phyloP scores from a whole-genome alignment of 2,888 invertebrate genomes.

The Miltochrista miniata region DNA sequence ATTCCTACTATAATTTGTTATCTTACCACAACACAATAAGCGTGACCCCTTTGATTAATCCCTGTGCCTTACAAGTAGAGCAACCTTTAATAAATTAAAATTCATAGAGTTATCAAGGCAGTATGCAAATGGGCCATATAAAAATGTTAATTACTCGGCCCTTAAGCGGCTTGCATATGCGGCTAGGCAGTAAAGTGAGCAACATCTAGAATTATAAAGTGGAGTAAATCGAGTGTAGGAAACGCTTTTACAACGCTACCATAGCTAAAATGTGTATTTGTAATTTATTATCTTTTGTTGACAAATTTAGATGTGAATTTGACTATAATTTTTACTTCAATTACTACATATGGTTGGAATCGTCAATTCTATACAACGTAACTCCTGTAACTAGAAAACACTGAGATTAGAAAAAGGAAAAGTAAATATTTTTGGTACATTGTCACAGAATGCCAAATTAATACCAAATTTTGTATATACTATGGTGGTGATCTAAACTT shows the following conservation, averaged over 20 bases:
- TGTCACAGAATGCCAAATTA: conserved; percentile 20
- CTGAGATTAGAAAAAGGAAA: neutral
- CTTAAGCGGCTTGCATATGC: conserved; percentile 30
- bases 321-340: too few relatives aligned
- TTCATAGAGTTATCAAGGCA: conserved; percentile 60
- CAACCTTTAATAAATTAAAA: conserved; percentile 62
- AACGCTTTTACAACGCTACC: neutral
- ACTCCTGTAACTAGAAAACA: too few relatives aligned
- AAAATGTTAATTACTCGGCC: conserved; percentile 62
- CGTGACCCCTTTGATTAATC: conserved; percentile 43
- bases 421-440: neutral
- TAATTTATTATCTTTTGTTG: too few relatives aligned
- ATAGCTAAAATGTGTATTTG: too few relatives aligned
- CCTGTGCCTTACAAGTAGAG: conserved; percentile 31
- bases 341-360: too few relatives aligned
- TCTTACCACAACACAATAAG: conserved; percentile 8
- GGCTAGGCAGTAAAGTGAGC: conserved; percentile 31
- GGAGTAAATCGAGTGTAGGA: conserved; percentile 17
- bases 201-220: conserved; percentile 33
- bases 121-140: conserved; percentile 61
- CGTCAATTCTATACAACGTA: too few relatives aligned
- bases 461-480: too few relatives aligned
- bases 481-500: too few relatives aligned
- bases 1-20: conserved; percentile 1
- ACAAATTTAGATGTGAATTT: too few relatives aligned